These are phyloP conservation scores for Hipposideros larvatus DNA, from an alignment of 2,797 vertebrate species.

Conservation along the genomic window DNA sequence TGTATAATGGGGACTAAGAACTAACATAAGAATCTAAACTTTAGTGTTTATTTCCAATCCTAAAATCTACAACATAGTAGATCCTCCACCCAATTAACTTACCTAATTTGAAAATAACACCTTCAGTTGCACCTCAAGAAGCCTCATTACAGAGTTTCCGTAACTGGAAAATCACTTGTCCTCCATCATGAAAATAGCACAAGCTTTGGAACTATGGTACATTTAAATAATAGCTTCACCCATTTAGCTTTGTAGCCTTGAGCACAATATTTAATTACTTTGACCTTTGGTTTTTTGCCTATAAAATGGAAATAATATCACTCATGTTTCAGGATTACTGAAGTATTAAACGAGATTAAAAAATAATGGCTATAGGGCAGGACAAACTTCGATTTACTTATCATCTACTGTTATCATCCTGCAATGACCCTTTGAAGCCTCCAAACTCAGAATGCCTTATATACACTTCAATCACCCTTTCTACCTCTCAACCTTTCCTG, in stretches of 20 bases:
- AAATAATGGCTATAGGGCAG: background rate
- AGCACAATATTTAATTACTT: slow-evolving; percentile 41
- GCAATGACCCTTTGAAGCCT: no score
- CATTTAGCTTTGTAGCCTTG: background rate
- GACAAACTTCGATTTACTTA: no score
- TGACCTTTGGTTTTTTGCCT: slow-evolving; percentile 10
- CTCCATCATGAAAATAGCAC: background rate
- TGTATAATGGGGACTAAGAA: slow-evolving; percentile 9
- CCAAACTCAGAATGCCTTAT: no score
- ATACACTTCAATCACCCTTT: no score
- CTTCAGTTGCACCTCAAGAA: background rate
- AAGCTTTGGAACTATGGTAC: background rate
- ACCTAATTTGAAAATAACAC: background rate
- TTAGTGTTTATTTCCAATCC: background rate
- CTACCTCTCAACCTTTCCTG: no score
- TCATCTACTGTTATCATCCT: no score
- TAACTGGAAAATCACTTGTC: background rate
- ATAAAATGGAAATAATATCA: background rate
- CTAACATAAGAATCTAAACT: background rate
- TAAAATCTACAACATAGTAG: background rate
- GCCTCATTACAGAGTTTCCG: background rate
- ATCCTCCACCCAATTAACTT: background rate
- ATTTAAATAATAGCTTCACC: slow-evolving; percentile 37
- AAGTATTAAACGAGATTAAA: background rate
- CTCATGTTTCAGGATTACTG: background rate